These are phyloP conservation scores for Diplodus puntazzo DNA, from an alignment of 2,797 vertebrate species.

Conservation along the genomic window DNA sequence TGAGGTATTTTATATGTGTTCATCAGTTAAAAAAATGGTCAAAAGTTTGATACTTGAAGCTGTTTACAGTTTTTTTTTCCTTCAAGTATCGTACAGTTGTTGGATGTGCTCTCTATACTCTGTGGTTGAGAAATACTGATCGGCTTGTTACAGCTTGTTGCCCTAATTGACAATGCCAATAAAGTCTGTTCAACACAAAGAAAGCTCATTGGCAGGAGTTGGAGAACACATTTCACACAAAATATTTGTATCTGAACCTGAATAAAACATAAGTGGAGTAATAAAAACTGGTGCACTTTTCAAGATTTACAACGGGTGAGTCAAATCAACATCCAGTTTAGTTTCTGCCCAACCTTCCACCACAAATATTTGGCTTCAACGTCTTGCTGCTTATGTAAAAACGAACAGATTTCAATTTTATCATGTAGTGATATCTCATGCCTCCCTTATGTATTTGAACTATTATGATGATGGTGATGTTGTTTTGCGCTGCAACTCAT, in stretches of 20 bases:
- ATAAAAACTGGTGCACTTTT: not conserved
- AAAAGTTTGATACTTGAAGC: slow-evolving; percentile 9
- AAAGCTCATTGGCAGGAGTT: not conserved
- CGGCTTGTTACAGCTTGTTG: not conserved
- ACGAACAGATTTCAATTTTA: not conserved
- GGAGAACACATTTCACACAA: not conserved
- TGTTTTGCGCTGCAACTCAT: not conserved
- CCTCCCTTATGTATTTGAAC: not conserved
- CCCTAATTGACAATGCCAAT: slow-evolving; percentile 10
- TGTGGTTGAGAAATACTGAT: slow-evolving; percentile 1
- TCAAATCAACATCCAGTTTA: not conserved
- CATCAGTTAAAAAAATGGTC: not conserved
- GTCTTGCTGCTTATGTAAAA: too few species aligned
- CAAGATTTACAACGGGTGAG: not conserved
- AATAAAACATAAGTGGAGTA: not conserved
- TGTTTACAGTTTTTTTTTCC: slow-evolving; percentile 15
- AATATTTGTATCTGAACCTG: not conserved
- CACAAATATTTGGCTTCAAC: not conserved
- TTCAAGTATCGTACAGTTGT: slow-evolving; percentile 1
- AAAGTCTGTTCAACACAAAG: slow-evolving; percentile 4
- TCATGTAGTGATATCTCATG: not conserved
- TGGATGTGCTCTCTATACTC: slow-evolving; percentile 16
- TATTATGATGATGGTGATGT: not conserved
- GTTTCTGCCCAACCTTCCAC: not conserved
- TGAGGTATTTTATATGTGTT: not conserved